These are phyloP conservation scores for Thaleichthys pacificus DNA, from an alignment of 2,797 vertebrate species.

Conservation along the genomic window DNA sequence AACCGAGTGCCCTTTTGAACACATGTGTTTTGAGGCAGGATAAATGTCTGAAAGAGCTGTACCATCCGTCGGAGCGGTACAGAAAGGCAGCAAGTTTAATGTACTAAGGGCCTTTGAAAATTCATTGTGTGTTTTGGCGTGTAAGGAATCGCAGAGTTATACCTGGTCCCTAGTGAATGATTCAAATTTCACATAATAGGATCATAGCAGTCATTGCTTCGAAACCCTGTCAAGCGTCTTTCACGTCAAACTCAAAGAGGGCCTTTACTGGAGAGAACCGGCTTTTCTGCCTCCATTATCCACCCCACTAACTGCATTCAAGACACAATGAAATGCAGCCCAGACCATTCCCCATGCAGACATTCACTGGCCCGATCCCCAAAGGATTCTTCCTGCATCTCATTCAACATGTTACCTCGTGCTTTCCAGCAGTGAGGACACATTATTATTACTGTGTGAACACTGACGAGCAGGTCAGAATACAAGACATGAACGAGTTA, in stretches of 20 bases:
- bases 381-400: not conserved
- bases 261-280: slow-evolving; percentile 62
- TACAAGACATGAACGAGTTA: not conserved
- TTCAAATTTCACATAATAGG: slow-evolving; percentile 68
- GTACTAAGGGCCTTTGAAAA: slow-evolving; percentile 47
- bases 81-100: slow-evolving; percentile 55
- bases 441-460: not conserved
- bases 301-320: slow-evolving; percentile 60
- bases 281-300: slow-evolving; percentile 69
- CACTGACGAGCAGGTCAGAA: not conserved
- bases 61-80: slow-evolving; percentile 63
- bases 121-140: slow-evolving; percentile 52
- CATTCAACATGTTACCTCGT: slow-evolving; percentile 8
- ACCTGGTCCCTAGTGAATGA: slow-evolving; percentile 57
- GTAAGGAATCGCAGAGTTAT: slow-evolving; percentile 42
- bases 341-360: slow-evolving; percentile 55
- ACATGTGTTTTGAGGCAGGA: slow-evolving; percentile 62
- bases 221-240: slow-evolving; percentile 59
- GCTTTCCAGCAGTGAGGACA: slow-evolving; percentile 7
- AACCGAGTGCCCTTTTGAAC: slow-evolving; percentile 45
- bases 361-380: slow-evolving; percentile 33
- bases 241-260: slow-evolving; percentile 60
- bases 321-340: slow-evolving; percentile 53
- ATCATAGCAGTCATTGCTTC: slow-evolving; percentile 57
- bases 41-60: slow-evolving; percentile 55